Evolutionary conservation across 2,797 vertebrate genomes (phyloP).

Genomic region (Gouania willdenowi): DNA sequence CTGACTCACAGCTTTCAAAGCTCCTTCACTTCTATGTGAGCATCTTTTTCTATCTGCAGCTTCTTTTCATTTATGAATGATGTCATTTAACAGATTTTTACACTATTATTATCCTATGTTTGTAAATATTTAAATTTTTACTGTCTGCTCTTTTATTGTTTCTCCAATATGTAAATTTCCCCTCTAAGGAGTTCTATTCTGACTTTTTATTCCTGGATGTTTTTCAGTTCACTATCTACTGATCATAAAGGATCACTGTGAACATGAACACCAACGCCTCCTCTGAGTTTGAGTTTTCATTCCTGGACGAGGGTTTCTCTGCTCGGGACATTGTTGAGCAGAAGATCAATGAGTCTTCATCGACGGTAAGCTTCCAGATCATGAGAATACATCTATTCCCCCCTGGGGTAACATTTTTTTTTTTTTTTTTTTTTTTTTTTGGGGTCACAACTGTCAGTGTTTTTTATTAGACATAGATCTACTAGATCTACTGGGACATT

Average conservation of each 20-base stretch:
- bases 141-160: slow-evolving; percentile 2
- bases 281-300: slow-evolving; percentile 83
- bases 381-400: no score
- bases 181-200: slow-evolving; percentile 2
- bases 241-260: slow-evolving; percentile 38
- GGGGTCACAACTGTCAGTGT: no score
- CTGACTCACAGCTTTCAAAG: slow-evolving; percentile 44
- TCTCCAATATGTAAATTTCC: no score
- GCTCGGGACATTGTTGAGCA: slow-evolving; percentile 92
- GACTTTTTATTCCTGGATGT: background rate
- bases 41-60: no score
- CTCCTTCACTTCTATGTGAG: slow-evolving; percentile 76
- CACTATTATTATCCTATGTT: no score
- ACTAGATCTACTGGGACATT: no score
- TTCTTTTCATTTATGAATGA: no score
- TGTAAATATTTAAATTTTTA: no score
- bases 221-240: slow-evolving; percentile 62
- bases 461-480: no score
- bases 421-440: no score
- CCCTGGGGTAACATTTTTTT: no score
- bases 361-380: slow-evolving; percentile 78
- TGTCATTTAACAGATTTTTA: no score
- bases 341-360: slow-evolving; percentile 91
- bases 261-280: slow-evolving; percentile 69
- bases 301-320: slow-evolving; percentile 94